Evolutionary conservation across 2,797 vertebrate species (phyloP).

Genomic region (Manis pentadactyla): DNA sequence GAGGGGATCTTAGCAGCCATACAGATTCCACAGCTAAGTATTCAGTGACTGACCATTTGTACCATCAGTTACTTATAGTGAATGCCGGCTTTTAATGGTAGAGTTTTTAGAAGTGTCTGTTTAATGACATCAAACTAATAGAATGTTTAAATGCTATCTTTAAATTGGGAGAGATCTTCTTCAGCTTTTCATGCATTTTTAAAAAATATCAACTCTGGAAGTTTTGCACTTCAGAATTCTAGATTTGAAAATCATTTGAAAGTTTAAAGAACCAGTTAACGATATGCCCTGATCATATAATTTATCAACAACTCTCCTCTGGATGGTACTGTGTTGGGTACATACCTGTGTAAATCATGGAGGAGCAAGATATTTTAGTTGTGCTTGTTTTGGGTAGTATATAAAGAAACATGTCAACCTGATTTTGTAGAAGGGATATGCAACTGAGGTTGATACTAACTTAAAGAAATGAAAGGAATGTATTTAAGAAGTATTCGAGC

Average conservation of each 20-base stretch:
- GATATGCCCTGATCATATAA: background rate
- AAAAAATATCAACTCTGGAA: background rate
- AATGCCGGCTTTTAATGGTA: slow-evolving; percentile 3
- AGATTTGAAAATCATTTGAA: background rate
- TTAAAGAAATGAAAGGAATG: background rate
- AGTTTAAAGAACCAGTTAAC: slow-evolving; percentile 10
- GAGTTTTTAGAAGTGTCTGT: slow-evolving; percentile 6
- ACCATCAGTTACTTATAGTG: slow-evolving; percentile 69
- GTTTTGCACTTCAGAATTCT: background rate
- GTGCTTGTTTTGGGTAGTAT: background rate
- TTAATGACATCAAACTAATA: slow-evolving; percentile 46
- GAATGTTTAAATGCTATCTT: slow-evolving; percentile 50
- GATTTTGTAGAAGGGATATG: background rate
- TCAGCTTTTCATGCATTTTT: background rate
- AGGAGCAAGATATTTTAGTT: background rate
- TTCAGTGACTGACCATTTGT: slow-evolving; percentile 52
- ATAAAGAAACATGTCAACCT: slow-evolving; percentile 7
- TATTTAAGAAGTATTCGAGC: slow-evolving; percentile 27
- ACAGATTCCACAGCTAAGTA: slow-evolving; percentile 64
- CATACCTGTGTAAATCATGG: background rate
- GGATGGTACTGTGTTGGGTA: background rate
- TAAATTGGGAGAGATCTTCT: slow-evolving; percentile 22
- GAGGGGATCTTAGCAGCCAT: slow-evolving; percentile 63
- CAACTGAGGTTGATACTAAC: background rate
- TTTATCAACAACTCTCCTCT: background rate